Evolutionary conservation across 2,113 vertebrate genomes (phyloP), one percentile per base, ranked within the genome.

Genomic region (Etheostoma cragini): DNA sequence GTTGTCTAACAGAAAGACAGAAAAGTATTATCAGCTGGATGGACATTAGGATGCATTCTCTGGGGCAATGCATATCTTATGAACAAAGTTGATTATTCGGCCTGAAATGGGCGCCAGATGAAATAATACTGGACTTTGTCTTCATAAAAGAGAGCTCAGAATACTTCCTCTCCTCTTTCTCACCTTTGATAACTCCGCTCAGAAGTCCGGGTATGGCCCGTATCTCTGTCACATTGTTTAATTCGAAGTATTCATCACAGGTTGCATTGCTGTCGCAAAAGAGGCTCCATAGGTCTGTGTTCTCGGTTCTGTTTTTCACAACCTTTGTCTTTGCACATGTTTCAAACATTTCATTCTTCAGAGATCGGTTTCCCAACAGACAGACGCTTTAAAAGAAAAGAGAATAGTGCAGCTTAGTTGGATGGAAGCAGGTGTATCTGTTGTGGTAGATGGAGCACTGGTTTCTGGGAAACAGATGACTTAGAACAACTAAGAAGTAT

Each of bases 211-310:
- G 98, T 26, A 98, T 96, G 33, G 96, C 98, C 63, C 80, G 87
- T 14, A 98, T 95, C 93, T 97, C 94, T 0, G 96, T 97, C 72
- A 98, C 65, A 0, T 98, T 96, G 89, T 99, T 98, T 5, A 89
- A 75, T 0, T 0, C 14, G 3, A 98, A 99, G 90, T 98, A 99
- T 0, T 95, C 91, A 21, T 98, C 96, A 0, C 98, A 99, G 0
- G 94, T 85, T 4, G 94, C 91, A 8, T 95, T 94, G 57, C 91
- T 87, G 1, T 93, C 74, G 65, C 98, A 99, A 94, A 98, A 99
- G 0, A 95, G 72, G 0, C 0, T 4, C 97, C 96, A 97, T 16
- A 99, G 90, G 0, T 81, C 0, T 0, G 96, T 96, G 57, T 92
- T 76, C 5, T 24, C 38, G 0, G 96, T 96, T 49, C 81, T 13